Percentiles rank a stretch among this genome's conserved stretches.
These are phyloP conservation scores for Heterodera schachtii DNA, from an alignment of 1,140 invertebrate genomes.

Conservation along the genomic window DNA sequence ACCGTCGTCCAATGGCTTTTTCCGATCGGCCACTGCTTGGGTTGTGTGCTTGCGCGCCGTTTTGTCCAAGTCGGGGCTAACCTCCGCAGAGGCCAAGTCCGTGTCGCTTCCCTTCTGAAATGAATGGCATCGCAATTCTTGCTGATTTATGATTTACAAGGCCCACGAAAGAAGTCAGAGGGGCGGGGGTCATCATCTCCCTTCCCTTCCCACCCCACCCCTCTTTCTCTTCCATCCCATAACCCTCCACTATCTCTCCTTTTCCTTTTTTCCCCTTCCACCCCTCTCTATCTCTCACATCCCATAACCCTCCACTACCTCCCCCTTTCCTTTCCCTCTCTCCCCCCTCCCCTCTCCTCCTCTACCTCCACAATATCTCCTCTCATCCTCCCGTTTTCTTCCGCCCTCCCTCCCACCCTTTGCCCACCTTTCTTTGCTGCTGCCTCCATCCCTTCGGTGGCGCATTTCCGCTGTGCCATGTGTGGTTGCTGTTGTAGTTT, in stretches of 20 bases:
- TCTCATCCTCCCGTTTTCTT: no score
- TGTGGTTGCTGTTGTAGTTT: conserved; percentile 22
- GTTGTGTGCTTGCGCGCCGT: conserved; percentile 2
- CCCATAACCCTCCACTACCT: no score
- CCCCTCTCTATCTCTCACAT: no score
- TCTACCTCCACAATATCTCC: no score
- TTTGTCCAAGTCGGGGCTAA: not conserved
- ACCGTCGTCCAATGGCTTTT: not conserved
- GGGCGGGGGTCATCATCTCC: no score
- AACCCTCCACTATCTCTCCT: not conserved
- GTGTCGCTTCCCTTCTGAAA: conserved; percentile 30
- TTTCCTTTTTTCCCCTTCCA: not conserved
- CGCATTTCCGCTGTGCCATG: conserved; percentile 26
- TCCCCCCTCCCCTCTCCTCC: no score
- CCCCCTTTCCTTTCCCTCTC: no score
- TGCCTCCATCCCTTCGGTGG: conserved; percentile 20
- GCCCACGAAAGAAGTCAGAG: no score
- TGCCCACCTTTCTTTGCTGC: conserved; percentile 14
- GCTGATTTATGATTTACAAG: not conserved
- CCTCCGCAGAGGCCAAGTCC: conserved; percentile 4
- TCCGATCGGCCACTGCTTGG: conserved; percentile 6
- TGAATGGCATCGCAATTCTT: no score
- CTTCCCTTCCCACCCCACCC: not conserved
- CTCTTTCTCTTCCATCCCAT: not conserved
- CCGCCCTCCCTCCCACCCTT: not conserved